Base-by-base conservation (phyloP, 2,888 invertebrate genomes). In the Euphydryas editha region DNA sequence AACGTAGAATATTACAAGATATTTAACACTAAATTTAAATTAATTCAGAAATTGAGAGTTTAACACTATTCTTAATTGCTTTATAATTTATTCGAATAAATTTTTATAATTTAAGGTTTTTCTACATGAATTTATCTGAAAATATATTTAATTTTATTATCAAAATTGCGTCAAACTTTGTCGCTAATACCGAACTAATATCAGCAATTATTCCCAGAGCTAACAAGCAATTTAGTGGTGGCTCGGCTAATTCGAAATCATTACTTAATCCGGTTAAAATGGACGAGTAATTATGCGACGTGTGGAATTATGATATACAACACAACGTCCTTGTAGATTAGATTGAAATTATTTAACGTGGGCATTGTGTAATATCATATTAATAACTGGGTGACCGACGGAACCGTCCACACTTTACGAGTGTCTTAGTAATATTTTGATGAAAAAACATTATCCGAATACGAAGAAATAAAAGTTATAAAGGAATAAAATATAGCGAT, bases 231-330 rank as follows among this genome's bases (percentile, higher is more conserved):
- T 51, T 51, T 51, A 51, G 24, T 30, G 24, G 51, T 15, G 8
- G n/a, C 51, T 24, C 51, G 51, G 51, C 51, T 51, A 24, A 51
- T 51, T 51, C 51, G 15, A 51, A 51, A 51, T 51, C 51, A 51
- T 51, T 51, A 51, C 51, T 51, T 51, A 51, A 51, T 51, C 51
- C 51, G n/a, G 24, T 51, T 51, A 24, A 51, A 51, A 51, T 51
- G 51, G 24, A 51, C 51, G 51, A 51, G 51, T 51, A 51, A 51
- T 51, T 51, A 51, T 30, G 24, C 15, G 24, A 51, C 51, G 51
- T 24, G 47, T 20, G 18, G 18, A 20, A 47, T 47, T 47, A 47
- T 20, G 47, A 17, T 20, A 47, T 13, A 21, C 13, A 6, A 18
- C 20, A 20, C 39, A 13, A 10, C 0, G 47, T n/a, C n/a, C n/a